Evolutionary conservation across 2,797 vertebrate genomes (phyloP).

Genomic region (Moxostoma hubbsi): DNA sequence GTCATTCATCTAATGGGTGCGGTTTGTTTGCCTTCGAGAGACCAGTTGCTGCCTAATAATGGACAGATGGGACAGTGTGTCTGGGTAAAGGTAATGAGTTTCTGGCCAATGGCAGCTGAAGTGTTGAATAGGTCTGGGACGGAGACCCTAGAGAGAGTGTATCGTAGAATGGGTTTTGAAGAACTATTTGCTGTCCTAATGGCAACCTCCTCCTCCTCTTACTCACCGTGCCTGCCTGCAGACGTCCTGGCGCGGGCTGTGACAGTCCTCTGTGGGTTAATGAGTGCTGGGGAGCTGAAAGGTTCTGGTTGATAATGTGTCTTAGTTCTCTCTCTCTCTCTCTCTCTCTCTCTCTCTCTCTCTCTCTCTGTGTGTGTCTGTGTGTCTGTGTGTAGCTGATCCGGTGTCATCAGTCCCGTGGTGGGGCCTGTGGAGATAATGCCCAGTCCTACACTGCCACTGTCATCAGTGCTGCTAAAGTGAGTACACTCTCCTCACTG

Average conservation of each 20-base stretch:
- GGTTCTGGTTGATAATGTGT: slow-evolving; percentile 54
- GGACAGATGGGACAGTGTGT: slow-evolving; percentile 73
- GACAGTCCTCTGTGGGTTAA: slow-evolving; percentile 52
- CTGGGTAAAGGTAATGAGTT: slow-evolving; percentile 66
- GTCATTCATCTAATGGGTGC: slow-evolving; percentile 69
- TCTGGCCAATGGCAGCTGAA: slow-evolving; percentile 61
- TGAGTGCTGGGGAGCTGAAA: slow-evolving; percentile 53
- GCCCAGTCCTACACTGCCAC: slow-evolving; percentile 98
- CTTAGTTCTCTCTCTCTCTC: slow-evolving; percentile 37
- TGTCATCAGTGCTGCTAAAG: slow-evolving; percentile 98
- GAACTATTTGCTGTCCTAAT: slow-evolving; percentile 63
- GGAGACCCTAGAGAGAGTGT: slow-evolving; percentile 43
- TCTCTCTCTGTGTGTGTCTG: not conserved
- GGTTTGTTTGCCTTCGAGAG: slow-evolving; percentile 58
- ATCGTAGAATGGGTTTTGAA: slow-evolving; percentile 37
- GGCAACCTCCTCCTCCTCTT: slow-evolving; percentile 37
- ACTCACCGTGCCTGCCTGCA: slow-evolving; percentile 40
- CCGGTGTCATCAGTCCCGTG: slow-evolving; percentile 96
- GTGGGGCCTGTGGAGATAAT: slow-evolving; percentile 97
- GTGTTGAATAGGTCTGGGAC: slow-evolving; percentile 51
- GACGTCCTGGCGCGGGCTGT: slow-evolving; percentile 47
- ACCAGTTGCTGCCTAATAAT: slow-evolving; percentile 63
- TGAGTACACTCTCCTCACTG: slow-evolving; percentile 72
- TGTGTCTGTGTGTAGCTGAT: slow-evolving; percentile 84
- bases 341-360: slow-evolving; percentile 26